phyloP scores from a whole-genome alignment of 2,797 vertebrate species.

The Sebastes diploproa region DNA sequence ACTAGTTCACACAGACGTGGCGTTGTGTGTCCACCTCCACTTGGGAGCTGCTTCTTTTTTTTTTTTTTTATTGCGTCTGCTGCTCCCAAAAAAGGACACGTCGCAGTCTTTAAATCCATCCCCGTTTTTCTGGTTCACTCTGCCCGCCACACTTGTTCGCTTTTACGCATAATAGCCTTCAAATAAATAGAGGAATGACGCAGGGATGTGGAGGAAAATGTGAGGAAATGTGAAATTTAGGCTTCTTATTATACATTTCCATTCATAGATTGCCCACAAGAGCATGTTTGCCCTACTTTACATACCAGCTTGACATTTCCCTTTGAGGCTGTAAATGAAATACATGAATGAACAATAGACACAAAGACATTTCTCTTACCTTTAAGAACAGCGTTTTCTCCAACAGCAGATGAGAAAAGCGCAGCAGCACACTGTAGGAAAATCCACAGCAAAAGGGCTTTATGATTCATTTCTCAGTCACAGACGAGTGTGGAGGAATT shows the following conservation, averaged over 20 bases:
- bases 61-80: not conserved
- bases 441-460: constrained; percentile 63
- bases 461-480: constrained; percentile 68
- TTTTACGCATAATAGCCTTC: not conserved
- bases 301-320: not conserved
- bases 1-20: constrained; percentile 56
- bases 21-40: constrained; percentile 8
- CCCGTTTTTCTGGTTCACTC: constrained; percentile 44
- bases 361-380: constrained; percentile 66
- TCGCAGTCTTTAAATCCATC: constrained; percentile 43
- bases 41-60: not conserved
- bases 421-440: constrained; percentile 53
- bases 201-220: not conserved
- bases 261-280: not conserved
- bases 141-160: constrained; percentile 34
- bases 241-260: fast-evolving
- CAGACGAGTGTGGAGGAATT: constrained; percentile 5
- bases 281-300: not conserved
- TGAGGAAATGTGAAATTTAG: fast-evolving
- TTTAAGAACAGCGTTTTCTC: constrained; percentile 59
- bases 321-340: not conserved
- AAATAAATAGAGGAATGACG: not conserved
- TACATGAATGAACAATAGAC: constrained; percentile 40
- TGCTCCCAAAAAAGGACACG: constrained; percentile 64
- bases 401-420: constrained; percentile 38